phyloP scores from a whole-genome alignment of 2,797 vertebrate genomes.

The Varecia variegata region DNA sequence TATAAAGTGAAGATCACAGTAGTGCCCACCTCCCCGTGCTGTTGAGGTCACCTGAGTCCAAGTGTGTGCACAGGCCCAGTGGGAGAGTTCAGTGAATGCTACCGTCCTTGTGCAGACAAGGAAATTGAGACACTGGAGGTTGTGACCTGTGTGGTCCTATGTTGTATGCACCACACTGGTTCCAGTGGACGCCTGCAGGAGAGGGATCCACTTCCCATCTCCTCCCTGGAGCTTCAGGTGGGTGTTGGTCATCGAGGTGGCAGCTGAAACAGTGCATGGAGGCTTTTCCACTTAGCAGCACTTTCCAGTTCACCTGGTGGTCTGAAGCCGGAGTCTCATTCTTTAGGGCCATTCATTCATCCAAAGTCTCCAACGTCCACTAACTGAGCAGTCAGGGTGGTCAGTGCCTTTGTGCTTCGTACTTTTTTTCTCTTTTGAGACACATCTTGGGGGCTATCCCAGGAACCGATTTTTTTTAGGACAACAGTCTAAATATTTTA shows the following conservation, averaged over 20 bases:
- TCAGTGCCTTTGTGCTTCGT: background rate
- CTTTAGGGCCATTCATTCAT: too few species aligned
- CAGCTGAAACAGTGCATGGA: background rate
- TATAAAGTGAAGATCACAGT: background rate
- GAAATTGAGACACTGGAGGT: background rate
- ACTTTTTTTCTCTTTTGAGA: background rate
- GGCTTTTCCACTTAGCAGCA: background rate
- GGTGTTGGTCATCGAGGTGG: accelerated
- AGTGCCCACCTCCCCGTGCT: background rate
- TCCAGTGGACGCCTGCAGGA: background rate
- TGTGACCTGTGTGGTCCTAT: background rate
- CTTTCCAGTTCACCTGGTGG: background rate
- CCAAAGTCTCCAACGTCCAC: background rate
- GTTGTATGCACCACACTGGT: background rate
- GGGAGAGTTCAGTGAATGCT: background rate
- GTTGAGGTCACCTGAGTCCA: background rate
- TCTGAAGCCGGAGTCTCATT: background rate
- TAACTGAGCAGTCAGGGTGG: background rate
- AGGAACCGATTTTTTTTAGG: background rate
- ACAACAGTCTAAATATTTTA: background rate
- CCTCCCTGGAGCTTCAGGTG: background rate
- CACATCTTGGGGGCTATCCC: background rate
- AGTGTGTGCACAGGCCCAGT: background rate
- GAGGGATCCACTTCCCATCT: background rate
- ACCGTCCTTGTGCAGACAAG: background rate